Base-by-base conservation (phyloP, 2,797 vertebrate genomes). In the Tenualosa ilisha region DNA sequence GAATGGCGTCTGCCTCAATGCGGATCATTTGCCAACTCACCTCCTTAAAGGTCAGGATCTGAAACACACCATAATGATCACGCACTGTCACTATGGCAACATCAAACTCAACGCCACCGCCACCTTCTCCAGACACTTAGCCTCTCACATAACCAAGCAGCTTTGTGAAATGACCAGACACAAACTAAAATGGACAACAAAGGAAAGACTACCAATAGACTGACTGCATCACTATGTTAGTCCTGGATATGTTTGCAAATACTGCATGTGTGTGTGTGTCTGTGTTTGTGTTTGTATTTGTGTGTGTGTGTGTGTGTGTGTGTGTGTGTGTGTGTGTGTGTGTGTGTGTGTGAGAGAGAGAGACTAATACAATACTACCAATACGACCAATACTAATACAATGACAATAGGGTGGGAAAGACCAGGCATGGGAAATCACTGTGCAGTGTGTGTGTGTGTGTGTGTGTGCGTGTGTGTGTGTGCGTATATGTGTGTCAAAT, bases 1-100 rank as follows among this genome's bases (percentile, higher is more conserved):
- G 98, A 91, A 99, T 99, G 86, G 98, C 98, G 87, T 99, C 98
- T 0, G 98, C 98, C 92, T 99, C 98, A 86, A 99, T 99, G 85
- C 98, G 96, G 93, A 99, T 99, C 98, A 99, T 99, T 95, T 99
- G 98, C 98, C 98, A 99, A 93, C 96, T 99, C 91, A 99, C 98
- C 94, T 99, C 98, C 92, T 99, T 99, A 91, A 99, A 99, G 20
- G 98, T 99, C 94, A 99, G 93, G 88, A 99, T 95, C 98, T 99
- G 91, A 81, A 92, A 9, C 89, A 61, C 49, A 37, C 72, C 26
- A 37, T 26, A 72, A 72, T 26, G 8, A 15, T 12, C 65, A 13
- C 65, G 15, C 65, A 37, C 65, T 12, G 12, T 31, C 81, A 84
- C 72, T 40, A 54, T 43, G n/a, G 22, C 43, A 43, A 63, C 46